Evolutionary conservation across 2,113 vertebrate genomes (phyloP).

Genomic region (Pipa parva): DNA sequence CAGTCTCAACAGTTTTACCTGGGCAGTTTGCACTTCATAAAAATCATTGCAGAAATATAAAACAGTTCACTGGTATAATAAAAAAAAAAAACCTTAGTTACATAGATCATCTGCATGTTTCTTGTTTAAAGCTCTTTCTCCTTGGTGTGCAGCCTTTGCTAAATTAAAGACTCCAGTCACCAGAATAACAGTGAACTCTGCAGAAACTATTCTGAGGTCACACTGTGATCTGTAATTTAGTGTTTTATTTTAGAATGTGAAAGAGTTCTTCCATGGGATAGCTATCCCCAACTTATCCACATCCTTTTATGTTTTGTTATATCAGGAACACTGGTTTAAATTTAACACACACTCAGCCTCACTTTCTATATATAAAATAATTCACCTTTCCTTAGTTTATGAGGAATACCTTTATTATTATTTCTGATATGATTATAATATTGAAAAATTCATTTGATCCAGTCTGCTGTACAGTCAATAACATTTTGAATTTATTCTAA

Average conservation of each 20-base stretch:
- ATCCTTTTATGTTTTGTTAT: conserved; percentile 7
- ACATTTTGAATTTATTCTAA: too few relatives aligned
- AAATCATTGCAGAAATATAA: not conserved
- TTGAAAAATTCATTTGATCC: not conserved
- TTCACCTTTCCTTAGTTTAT: too few relatives aligned
- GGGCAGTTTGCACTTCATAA: not conserved
- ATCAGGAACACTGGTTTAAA: not conserved
- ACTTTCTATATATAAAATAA: not conserved
- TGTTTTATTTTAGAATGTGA: conserved; percentile 46
- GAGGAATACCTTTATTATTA: too few relatives aligned
- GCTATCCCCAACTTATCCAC: conserved; percentile 10
- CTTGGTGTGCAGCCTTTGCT: conserved; percentile 47
- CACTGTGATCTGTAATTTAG: conserved; percentile 51
- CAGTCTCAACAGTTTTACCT: too few relatives aligned
- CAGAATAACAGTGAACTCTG: conserved; percentile 48
- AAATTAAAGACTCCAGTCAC: conserved; percentile 50
- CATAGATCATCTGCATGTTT: conserved; percentile 43
- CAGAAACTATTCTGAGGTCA: conserved; percentile 50
- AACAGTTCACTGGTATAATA: not conserved
- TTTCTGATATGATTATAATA: not conserved
- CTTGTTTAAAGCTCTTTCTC: conserved; percentile 44
- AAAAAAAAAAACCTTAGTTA: not conserved
- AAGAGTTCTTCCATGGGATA: conserved; percentile 28
- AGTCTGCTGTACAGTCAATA: too few relatives aligned
- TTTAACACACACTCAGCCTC: not conserved